These are phyloP conservation scores for Atherinomorus stipes DNA, from an alignment of 2,113 vertebrate species.

Conservation along the genomic window DNA sequence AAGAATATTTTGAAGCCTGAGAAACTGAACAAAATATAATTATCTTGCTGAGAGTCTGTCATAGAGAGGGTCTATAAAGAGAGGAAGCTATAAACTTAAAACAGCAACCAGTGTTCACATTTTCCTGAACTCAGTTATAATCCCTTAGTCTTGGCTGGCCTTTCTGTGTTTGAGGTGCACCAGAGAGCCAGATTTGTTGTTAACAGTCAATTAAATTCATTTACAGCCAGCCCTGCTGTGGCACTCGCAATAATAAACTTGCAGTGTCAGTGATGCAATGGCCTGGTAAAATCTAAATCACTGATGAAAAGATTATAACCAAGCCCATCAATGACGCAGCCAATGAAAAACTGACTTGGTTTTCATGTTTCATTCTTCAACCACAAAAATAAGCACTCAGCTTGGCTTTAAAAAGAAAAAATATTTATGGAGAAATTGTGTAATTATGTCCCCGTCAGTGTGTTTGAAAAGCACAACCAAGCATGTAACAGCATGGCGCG, in stretches of 20 bases:
- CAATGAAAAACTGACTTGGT: rapidly evolving
- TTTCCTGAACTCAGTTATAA: constrained; percentile 14
- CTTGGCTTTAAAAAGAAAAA: not conserved
- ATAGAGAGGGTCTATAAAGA: not conserved
- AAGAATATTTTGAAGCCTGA: not conserved
- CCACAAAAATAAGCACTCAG: not conserved
- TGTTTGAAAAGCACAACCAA: constrained; percentile 11
- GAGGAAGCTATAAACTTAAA: constrained; percentile 5
- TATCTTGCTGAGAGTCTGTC: not conserved
- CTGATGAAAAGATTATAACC: not conserved
- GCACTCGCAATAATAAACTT: constrained; percentile 22
- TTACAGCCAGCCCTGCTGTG: constrained; percentile 27
- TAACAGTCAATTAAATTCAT: constrained; percentile 42
- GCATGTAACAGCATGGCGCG: not conserved
- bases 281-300: not conserved
- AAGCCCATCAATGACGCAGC: not conserved
- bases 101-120: constrained; percentile 6
- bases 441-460: not conserved
- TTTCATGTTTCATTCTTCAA: constrained; percentile 10
- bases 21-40: not conserved
- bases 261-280: constrained; percentile 7
- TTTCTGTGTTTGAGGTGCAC: constrained; percentile 12
- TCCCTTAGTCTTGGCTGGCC: not conserved
- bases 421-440: not conserved
- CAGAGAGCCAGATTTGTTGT: constrained; percentile 24